Base-by-base conservation (phyloP, 2,888 invertebrate species). In the Andrena chrysosceles region DNA sequence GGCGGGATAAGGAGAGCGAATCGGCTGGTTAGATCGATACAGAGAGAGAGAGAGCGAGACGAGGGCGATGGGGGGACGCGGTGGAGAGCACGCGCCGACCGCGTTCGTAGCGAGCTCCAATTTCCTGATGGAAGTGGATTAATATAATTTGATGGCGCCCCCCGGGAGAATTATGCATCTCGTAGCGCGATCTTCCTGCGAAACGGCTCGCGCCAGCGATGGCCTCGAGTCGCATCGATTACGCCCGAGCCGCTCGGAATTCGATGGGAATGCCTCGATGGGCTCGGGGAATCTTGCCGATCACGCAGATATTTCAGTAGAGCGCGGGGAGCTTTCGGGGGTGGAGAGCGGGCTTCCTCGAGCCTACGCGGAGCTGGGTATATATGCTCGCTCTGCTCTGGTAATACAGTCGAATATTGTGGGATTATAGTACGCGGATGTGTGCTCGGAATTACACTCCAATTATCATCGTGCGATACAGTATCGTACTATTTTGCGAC, bases 131-230 rank as follows among this genome's bases (percentile, higher is more conserved):
- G 81, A 81, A 85, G 83, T 81, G 85, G 78, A 88, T 88, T 89
- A 87, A 89, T 87, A 88, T 87, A 88, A 88, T 88, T 88, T 87
- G 85, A 88, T 82, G 83, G 76, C 77, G 71, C 71, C 87, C 69
- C 80, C 54, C 52, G 52, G 67, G 86, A 78, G 86, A 85, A 81
- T 82, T 70, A 62, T 74, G 73, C 73, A 76, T 77, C 83, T 71
- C 70, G 76, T 20, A 20, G 62, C 67, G 62, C 35, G 77, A 68
- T 77, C 76, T 64, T 48, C n/a, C 26, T 33, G 69, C 54, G 73
- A 52, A 49, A 20, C 20, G 33, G 26, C 59, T 26, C 23, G 54
- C 54, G 59, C 59, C 20, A 59, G 56, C 69, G 42, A 59, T 42
- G 62, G 42, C 23, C n/a, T n/a, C 62, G 48, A 23, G 29, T 10